These are phyloP conservation scores for Drosophila rufa DNA, from an alignment of 1,140 invertebrate species.

Conservation along the genomic window DNA sequence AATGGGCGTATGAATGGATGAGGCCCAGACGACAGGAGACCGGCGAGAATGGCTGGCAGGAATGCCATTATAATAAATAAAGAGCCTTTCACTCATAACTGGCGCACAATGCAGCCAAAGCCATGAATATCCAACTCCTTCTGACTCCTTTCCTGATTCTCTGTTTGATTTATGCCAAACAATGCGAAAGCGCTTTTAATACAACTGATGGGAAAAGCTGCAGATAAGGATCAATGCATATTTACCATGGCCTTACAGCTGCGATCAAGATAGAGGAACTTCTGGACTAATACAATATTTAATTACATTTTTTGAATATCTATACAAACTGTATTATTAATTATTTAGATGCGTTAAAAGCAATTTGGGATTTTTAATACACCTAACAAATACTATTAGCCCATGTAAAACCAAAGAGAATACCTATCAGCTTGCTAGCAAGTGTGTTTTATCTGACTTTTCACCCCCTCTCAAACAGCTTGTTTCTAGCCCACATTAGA, in stretches of 20 bases:
- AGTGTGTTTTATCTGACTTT: slow-evolving; percentile 3
- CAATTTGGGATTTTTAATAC: not conserved
- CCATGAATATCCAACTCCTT: slow-evolving; percentile 56
- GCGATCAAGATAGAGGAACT: not conserved
- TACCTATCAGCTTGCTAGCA: not conserved
- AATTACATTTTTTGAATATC: not conserved
- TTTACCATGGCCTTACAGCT: slow-evolving; percentile 3
- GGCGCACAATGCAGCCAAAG: slow-evolving; percentile 69
- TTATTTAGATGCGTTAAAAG: not conserved
- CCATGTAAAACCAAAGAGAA: not conserved
- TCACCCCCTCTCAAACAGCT: not conserved
- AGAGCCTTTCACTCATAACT: slow-evolving; percentile 81
- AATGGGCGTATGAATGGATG: slow-evolving; percentile 53
- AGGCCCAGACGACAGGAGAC: slow-evolving; percentile 39
- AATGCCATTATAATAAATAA: slow-evolving; percentile 82
- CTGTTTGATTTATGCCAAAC: slow-evolving; percentile 65
- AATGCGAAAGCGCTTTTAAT: slow-evolving; percentile 70
- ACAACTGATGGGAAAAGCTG: slow-evolving; percentile 57
- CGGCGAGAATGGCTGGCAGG: slow-evolving; percentile 45
- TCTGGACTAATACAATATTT: not conserved
- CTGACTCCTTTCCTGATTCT: slow-evolving; percentile 24
- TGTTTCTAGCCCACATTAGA: slow-evolving; percentile 8
- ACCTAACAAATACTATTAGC: no score
- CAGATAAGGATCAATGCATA: slow-evolving; percentile 59
- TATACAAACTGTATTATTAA: not conserved